phyloP scores from a whole-genome alignment of 2,888 invertebrate genomes.

The Labia minor region DNA sequence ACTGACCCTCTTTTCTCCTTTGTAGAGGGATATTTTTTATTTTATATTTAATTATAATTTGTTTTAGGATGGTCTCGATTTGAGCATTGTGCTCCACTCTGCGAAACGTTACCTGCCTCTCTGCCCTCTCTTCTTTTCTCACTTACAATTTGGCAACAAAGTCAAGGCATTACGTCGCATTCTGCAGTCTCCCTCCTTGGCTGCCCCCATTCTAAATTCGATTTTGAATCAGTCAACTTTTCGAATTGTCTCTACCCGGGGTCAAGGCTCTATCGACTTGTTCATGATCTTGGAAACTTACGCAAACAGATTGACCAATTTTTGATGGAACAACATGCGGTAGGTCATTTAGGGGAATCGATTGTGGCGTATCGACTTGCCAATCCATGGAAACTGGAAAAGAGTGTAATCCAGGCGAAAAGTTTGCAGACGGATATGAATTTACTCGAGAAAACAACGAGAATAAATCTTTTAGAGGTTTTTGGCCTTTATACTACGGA shows the following conservation, averaged over 20 bases:
- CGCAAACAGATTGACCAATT: conserved; percentile 7
- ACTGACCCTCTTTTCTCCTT: too few species aligned
- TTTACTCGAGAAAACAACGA: not conserved
- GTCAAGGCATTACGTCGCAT: not conserved
- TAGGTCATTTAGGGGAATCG: not conserved
- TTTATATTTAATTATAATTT: too few species aligned
- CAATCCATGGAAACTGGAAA: not conserved
- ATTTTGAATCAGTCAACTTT: not conserved
- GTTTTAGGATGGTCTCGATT: not conserved
- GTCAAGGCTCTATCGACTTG: not conserved
- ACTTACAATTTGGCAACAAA: not conserved
- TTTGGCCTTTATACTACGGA: not conserved
- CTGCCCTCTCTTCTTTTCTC: not conserved
- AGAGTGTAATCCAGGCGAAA: not conserved
- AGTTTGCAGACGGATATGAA: not conserved
- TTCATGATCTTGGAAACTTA: not conserved
- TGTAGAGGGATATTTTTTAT: too few species aligned
- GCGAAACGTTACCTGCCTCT: not conserved
- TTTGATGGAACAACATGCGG: not conserved
- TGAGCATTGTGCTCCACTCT: not conserved
- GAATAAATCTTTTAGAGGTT: not conserved
- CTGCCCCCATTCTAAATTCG: not conserved
- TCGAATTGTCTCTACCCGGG: not conserved
- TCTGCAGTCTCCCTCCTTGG: not conserved
- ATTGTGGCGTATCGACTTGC: not conserved